Base-by-base conservation (phyloP, 2,888 invertebrate genomes). In the Drosophila infuscata region DNA sequence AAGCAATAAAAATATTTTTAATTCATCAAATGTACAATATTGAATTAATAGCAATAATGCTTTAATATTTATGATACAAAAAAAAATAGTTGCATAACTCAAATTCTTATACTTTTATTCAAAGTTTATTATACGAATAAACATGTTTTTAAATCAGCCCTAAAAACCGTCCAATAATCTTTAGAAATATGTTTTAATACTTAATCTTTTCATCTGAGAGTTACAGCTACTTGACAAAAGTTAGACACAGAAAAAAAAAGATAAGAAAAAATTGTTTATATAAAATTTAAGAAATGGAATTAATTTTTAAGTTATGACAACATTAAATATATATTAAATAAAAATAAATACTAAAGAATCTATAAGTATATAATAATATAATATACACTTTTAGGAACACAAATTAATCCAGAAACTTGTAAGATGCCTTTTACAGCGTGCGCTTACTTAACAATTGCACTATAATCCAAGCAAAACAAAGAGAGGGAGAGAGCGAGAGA, bases 361-460 rank as follows among this genome's bases (percentile, higher is more conserved):
- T 46, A 8, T 25, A 15, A 12, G 46, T 25, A 25, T 25, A 25
- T 25, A 25, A 25, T 3, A 46, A 20, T 46, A 20, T 12, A 5
- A 38, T 25, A 52, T 25, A 3, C 30, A 30, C 12, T 3, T 33
- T 30, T 30, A 9, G 20, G 29, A 12, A 46, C 46, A 20, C 0
- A 12, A 49, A 29, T 8, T 9, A 35, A 5, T 35, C 12, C 17
- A 33, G 12, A 20, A 33, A 15, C 8, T 20, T 5, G 7, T 17
- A 20, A 4, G 52, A 33, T 15, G n/a, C 3, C 41, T 46, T 20
- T 17, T 8, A 3, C 15, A 9, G 25, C 9, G 69, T 64, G 17
- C 60, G 66, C 20, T 57, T 48, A 80, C 66, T 74, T 74, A 15
- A 12, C 60, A 43, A 49, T 59, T 57, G 51, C 57, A 80, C 77